phyloP scores from a whole-genome alignment of 2,113 vertebrate species.

The Cebus imitator region DNA sequence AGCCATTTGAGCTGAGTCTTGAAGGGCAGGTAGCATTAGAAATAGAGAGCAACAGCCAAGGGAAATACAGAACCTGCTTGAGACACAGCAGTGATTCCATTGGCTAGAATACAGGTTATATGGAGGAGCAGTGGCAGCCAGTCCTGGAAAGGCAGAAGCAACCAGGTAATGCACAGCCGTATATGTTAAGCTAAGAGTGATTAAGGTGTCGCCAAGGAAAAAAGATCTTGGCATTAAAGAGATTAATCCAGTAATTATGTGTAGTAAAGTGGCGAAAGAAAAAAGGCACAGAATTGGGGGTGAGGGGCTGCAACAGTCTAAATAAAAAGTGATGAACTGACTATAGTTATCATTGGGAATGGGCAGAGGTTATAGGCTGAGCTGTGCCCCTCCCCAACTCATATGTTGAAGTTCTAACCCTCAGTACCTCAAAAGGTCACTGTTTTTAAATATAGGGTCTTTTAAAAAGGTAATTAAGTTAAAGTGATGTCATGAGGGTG shows the following conservation, averaged over 20 bases:
- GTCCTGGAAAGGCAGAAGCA: neutral
- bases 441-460: neutral
- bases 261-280: neutral
- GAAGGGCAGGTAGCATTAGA: neutral
- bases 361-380: neutral
- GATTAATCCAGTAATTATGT: neutral
- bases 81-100: neutral
- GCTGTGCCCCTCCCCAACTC: neutral
- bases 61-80: neutral
- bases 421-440: neutral
- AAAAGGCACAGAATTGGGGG: neutral
- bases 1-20: neutral
- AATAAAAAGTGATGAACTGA: neutral
- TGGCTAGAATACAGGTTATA: neutral
- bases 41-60: neutral
- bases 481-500: neutral
- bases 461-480: neutral
- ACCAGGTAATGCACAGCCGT: neutral
- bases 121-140: neutral
- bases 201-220: neutral
- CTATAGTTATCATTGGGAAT: neutral
- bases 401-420: neutral
- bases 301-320: neutral
- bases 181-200: neutral
- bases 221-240: neutral